phyloP scores from a whole-genome alignment of 1,140 invertebrate species.

The Cryptotermes secundus region DNA sequence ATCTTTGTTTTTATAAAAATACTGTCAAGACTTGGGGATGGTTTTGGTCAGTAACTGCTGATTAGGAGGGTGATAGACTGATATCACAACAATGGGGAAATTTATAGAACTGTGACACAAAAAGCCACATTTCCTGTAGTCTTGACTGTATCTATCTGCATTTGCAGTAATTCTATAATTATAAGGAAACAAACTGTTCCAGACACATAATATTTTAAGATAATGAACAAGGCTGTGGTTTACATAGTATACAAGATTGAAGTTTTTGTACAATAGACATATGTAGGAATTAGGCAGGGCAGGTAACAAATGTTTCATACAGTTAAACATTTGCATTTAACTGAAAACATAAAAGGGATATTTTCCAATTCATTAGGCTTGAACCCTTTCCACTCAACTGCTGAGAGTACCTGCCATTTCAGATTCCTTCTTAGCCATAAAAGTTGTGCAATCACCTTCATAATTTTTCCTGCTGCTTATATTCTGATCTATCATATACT shows the following conservation, averaged over 20 bases:
- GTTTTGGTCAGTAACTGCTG: neutral
- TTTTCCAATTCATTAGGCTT: neutral
- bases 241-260: neutral
- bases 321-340: neutral
- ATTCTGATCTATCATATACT: too few relatives aligned
- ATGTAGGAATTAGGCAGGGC: neutral
- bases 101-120: neutral
- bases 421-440: too few relatives aligned
- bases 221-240: too few relatives aligned
- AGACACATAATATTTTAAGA: too few relatives aligned
- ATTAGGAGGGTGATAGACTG: neutral
- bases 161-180: neutral
- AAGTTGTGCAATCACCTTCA: too few relatives aligned
- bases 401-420: too few relatives aligned
- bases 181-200: too few relatives aligned
- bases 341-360: neutral
- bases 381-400: neutral
- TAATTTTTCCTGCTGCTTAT: too few relatives aligned
- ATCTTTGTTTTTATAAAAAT: constrained; percentile 22
- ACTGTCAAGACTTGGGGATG: neutral
- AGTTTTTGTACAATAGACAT: neutral
- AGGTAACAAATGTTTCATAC: neutral
- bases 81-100: neutral
- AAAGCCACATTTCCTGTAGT: neutral
- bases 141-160: neutral